phyloP scores from a whole-genome alignment of 2,113 vertebrate species.

The Apteryx mantelli region DNA sequence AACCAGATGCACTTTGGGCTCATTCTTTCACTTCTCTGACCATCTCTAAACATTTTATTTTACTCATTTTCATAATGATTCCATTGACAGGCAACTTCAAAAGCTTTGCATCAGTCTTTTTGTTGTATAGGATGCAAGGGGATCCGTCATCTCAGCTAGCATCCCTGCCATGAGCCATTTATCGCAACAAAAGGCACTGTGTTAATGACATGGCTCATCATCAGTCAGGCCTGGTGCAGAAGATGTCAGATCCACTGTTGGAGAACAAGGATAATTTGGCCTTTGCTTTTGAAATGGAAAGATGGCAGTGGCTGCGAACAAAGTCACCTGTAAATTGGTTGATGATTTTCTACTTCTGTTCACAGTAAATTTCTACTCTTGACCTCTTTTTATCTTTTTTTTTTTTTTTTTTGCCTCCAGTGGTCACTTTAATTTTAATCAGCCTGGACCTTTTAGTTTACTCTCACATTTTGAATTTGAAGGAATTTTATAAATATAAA shows the following conservation, averaged over 20 bases:
- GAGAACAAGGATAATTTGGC: constrained; percentile 57
- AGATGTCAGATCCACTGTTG: constrained; percentile 61
- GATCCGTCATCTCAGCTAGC: constrained; percentile 17
- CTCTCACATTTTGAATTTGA: not conserved
- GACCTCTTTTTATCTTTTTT: not conserved
- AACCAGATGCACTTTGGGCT: not conserved
- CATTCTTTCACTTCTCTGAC: not conserved
- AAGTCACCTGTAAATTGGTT: constrained; percentile 34
- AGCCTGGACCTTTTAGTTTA: not conserved
- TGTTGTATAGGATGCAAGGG: constrained; percentile 16
- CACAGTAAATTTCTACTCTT: not conserved
- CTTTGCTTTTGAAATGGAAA: constrained; percentile 55
- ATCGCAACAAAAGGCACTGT: constrained; percentile 41
- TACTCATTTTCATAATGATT: constrained; percentile 3
- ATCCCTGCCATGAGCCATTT: constrained; percentile 67
- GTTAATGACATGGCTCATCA: constrained; percentile 49
- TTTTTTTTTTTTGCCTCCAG: not conserved
- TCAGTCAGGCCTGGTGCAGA: constrained; percentile 52
- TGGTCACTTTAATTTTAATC: not conserved
- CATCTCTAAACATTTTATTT: constrained; percentile 29
- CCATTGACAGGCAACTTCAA: constrained; percentile 48
- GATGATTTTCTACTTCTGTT: constrained; percentile 16
- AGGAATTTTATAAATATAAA: not conserved
- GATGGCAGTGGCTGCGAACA: constrained; percentile 8
- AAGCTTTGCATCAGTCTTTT: constrained; percentile 28